Base-by-base conservation (phyloP, 1,140 invertebrate species). In the Ceratosolen solmsi region DNA sequence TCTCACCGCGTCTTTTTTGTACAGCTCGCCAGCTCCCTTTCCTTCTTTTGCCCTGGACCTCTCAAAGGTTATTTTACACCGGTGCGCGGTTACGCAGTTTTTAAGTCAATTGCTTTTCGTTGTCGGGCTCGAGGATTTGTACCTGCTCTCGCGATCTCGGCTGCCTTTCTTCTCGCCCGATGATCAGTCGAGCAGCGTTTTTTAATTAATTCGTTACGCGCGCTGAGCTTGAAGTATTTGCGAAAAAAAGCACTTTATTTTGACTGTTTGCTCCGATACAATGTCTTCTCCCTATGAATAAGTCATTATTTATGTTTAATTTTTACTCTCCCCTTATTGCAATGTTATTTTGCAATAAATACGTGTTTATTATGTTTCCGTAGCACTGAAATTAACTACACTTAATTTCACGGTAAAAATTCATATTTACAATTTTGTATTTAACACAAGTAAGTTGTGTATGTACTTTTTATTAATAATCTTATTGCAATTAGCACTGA, bases 1-100 rank as follows among this genome's bases (percentile, higher is more conserved):
- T n/a, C 22, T 15, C 38, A 27, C 25, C 36, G 25, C 60, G 27
- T 17, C 54, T 51, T 58, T 41, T 68, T 46, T 72, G 30, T 20
- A 38, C 17, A 17, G 15, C 68, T 71, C 54, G 30, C 25, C 73
- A 3, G 25, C 74, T 41, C 51, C 51, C 25, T 30, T 74, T 58
- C 72, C 27, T 51, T 27, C 27, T 73, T 58, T 27, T 56, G 51
- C 30, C 7, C 51, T n/a, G 41, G 15, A 54, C 49, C 30, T 56
- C 9, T 74, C 51, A 36, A 74, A 74, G 71, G 17, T 38, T 51
- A 58, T 74, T 56, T 74, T 58, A 58, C 72, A 74, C 1, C 33
- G 72, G 49, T 15, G 36, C 17, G 49, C 68, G 20, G 68, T 46
- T 71, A 46, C 68, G 36, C 70, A 51, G 1, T 72, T 72, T 72